These are phyloP conservation scores for Leucopternis melanops DNA, from an alignment of 2,113 vertebrate species.

Conservation along the genomic window DNA sequence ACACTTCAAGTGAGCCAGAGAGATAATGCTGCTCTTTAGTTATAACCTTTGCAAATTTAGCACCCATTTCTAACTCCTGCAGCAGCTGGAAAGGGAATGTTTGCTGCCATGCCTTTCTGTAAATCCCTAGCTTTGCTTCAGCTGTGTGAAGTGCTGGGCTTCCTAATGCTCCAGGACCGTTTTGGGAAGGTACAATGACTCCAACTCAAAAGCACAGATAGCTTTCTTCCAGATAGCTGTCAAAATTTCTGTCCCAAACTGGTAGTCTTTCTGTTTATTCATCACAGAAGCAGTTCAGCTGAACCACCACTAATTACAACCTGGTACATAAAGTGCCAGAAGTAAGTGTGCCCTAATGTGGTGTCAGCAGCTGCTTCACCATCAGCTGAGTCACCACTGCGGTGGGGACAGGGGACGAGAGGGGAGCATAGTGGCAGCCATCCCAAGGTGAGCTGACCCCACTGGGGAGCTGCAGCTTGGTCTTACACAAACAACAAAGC, in stretches of 20 bases:
- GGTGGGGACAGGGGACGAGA: background rate
- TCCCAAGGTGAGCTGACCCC: background rate
- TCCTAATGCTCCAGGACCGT: background rate
- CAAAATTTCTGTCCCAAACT: background rate
- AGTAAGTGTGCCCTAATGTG: background rate
- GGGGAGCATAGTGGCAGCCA: background rate
- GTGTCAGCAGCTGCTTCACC: conserved; percentile 16
- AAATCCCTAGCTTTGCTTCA: background rate
- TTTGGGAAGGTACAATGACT: background rate
- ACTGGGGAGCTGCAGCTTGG: background rate
- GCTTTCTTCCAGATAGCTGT: background rate
- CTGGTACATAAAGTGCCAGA: background rate
- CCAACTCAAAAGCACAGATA: background rate
- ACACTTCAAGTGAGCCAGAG: background rate
- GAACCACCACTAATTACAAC: background rate
- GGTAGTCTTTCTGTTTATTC: background rate
- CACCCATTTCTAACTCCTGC: background rate
- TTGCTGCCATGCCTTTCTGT: background rate
- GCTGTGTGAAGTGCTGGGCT: background rate
- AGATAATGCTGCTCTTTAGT: background rate
- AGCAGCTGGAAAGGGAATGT: background rate
- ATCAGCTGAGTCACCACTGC: conserved; percentile 33
- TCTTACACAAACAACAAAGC: background rate
- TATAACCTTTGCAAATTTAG: background rate
- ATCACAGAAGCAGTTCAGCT: background rate